Evolutionary conservation across 2,113 vertebrate species (phyloP), one percentile per base, ranked within the genome.

Genomic region (Mastomys natalensis): DNA sequence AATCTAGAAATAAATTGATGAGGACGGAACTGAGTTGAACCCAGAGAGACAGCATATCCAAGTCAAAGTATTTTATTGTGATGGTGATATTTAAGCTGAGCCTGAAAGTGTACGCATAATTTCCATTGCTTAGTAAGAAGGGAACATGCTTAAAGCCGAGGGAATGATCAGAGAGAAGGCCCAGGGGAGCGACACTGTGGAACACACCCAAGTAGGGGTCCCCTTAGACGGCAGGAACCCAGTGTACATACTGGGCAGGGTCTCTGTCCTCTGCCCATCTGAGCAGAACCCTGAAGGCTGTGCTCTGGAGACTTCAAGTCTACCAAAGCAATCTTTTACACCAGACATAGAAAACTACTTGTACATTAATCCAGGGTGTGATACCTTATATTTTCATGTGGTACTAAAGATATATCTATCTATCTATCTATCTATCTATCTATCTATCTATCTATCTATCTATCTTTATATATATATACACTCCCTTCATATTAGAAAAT

Each of bases 81-180:
- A 74, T 64, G 72, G 68, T 87, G 73, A 70, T 93, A 73, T 91
- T 96, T 95, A 95, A 97, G 92, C 74, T 86, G 86, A 58, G 45
- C 81, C 89, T 85, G 84, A 62, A 91, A 86, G 55, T 70, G 17
- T 16, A 55, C 51, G 55, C 92, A 95, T 91, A 51, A 84, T 95
- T 91, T 87, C 45, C 73, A 0, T 93, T 92, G 55, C 55, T 90
- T 68, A 82, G 70, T 68, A 51, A 94, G 87, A 92, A 58, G 37
- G 40, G 82, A 40, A 37, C 0, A 7, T 64, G 3, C 45, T 84
- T 87, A 19, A 85, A 93, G 40, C 84, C 62, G 45, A 96, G 95
- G 60, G 55, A 93, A 22, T 81, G 62, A 31, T 55, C 48, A 84
- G 64, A 89, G 55, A 21, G 70, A 88, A 91, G 68, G 3, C 80